A percentile compares a stretch with the other conserved stretches of the same genome.
Conservation (phyloP, 2,888 invertebrate species). For the Coelopa pilipes region DNA sequence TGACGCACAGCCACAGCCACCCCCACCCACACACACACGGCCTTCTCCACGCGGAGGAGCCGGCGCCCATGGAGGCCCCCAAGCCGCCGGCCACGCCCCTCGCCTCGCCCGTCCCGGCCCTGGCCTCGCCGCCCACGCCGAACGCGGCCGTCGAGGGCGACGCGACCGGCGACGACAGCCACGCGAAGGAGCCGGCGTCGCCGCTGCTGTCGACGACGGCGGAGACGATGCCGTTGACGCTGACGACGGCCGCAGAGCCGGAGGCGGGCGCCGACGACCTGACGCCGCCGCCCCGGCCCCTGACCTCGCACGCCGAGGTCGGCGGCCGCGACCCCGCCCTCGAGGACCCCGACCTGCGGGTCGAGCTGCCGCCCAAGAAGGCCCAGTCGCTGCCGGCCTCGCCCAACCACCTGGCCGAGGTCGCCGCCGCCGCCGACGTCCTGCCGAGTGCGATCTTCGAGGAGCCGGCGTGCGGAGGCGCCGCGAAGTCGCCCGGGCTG, state of each 20-base stretch:
- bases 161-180: background rate
- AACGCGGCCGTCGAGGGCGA: conserved; percentile 20
- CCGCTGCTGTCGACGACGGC: background rate
- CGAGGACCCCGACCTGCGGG: conserved; percentile 50
- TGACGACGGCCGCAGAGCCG: background rate
- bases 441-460: conserved; percentile 44
- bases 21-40: background rate
- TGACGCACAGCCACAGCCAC: conserved; percentile 1
- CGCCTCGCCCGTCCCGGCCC: background rate
- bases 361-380: conserved; percentile 57
- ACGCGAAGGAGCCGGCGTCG: background rate
- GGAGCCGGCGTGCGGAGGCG: conserved; percentile 51
- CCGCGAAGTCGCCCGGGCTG: conserved; percentile 43
- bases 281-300: conserved; percentile 61
- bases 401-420: conserved; percentile 49
- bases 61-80: background rate
- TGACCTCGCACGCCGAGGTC: conserved; percentile 61
- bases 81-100: background rate
- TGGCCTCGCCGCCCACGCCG: background rate
- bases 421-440: conserved; percentile 43
- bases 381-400: conserved; percentile 63
- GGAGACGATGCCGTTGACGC: background rate
- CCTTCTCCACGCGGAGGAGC: background rate
- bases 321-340: conserved; percentile 49
- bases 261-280: conserved; percentile 41